phyloP scores from a whole-genome alignment of 2,888 invertebrate species.

The Phasia obesa region DNA sequence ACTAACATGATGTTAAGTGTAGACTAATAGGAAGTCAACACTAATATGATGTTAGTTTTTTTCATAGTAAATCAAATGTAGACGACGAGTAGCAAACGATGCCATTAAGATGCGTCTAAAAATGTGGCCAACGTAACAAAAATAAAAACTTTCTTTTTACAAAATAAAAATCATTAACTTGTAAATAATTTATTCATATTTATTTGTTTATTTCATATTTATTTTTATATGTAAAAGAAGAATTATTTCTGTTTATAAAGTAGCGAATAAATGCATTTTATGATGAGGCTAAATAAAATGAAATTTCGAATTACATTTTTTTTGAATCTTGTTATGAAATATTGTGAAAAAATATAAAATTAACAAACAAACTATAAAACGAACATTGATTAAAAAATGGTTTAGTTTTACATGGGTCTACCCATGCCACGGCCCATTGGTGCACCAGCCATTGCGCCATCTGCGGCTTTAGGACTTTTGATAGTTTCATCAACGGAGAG shows the following conservation, averaged over 20 bases:
- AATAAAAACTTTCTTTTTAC: too few species aligned
- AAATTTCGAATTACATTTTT: slow-evolving; percentile 35
- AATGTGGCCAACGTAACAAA: too few species aligned
- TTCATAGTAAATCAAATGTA: too few species aligned
- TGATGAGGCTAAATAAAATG: slow-evolving; percentile 33
- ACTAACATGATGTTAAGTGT: too few species aligned
- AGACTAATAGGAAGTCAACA: too few species aligned
- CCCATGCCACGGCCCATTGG: slow-evolving; percentile 89
- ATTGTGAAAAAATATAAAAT: slow-evolving; percentile 1
- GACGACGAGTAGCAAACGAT: too few species aligned
- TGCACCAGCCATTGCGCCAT: slow-evolving; percentile 81
- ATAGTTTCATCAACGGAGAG: slow-evolving; percentile 99
- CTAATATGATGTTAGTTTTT: too few species aligned
- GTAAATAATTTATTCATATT: background rate
- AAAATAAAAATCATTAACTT: too few species aligned
- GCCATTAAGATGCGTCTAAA: too few species aligned
- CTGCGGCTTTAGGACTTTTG: slow-evolving; percentile 90
- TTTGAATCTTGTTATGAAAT: slow-evolving; percentile 3
- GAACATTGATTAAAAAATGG: slow-evolving; percentile 62
- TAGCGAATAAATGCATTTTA: slow-evolving; percentile 57
- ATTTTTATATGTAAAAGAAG: background rate
- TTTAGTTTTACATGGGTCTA: slow-evolving; percentile 85
- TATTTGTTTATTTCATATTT: too few species aligned
- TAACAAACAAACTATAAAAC: slow-evolving; percentile 56
- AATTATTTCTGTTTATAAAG: background rate